A percentile compares a stretch with the other conserved stretches of the same genome.
These are phyloP conservation scores for Cyanoramphus novaezelandiae DNA, from an alignment of 2,113 vertebrate genomes.

Conservation along the genomic window DNA sequence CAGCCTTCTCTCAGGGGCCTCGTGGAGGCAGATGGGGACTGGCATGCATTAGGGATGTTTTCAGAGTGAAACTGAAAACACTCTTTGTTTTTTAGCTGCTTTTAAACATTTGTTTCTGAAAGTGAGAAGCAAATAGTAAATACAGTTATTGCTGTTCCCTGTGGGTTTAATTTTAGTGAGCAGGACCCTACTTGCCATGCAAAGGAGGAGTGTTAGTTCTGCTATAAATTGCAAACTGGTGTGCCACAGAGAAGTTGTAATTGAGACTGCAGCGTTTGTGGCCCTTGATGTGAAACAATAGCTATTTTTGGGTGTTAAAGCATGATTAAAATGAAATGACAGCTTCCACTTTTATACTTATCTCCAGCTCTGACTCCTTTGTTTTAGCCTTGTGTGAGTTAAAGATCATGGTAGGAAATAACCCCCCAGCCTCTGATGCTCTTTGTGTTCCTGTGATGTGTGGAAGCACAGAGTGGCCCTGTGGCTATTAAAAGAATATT, in stretches of 20 bases:
- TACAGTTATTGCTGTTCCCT: not conserved
- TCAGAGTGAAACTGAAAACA: not conserved
- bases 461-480: not conserved
- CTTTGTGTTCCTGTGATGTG: not conserved
- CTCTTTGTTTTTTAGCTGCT: not conserved
- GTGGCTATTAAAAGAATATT: not conserved
- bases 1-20: not conserved
- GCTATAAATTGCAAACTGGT: not conserved
- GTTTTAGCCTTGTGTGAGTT: not conserved
- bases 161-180: not conserved
- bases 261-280: accelerated
- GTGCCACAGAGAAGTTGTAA: accelerated
- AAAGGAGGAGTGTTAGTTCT: not conserved
- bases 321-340: not conserved
- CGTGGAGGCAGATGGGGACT: not conserved
- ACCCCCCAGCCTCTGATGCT: not conserved
- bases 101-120: not conserved
- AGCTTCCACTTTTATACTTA: not conserved
- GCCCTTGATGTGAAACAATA: not conserved
- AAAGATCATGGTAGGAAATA: not conserved
- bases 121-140: not conserved
- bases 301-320: not conserved
- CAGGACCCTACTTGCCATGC: not conserved
- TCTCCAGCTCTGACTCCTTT: not conserved
- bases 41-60: not conserved